Percentiles rank a stretch among this genome's conserved stretches.
phyloP scores from a whole-genome alignment of 2,888 invertebrate species.

The Anticlea derivata region DNA sequence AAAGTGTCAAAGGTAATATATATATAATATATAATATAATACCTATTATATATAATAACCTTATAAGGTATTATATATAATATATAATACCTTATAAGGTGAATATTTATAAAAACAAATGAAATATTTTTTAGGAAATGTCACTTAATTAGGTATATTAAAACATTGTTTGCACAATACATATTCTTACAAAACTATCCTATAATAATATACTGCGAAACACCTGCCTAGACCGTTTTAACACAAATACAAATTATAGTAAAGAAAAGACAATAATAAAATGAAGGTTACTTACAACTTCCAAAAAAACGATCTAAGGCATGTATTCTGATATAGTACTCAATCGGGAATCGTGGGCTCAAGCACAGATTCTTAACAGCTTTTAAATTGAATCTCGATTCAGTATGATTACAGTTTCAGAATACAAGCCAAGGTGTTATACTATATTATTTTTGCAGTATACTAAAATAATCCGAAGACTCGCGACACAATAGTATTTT shows the following conservation, averaged over 20 bases:
- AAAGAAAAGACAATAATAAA: slow-evolving; percentile 1
- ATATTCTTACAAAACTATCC: slow-evolving; percentile 55
- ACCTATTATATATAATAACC: too few relatives aligned
- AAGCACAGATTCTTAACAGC: too few relatives aligned
- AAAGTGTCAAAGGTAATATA: too few relatives aligned
- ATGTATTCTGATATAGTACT: too few relatives aligned
- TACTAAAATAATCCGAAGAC: slow-evolving; percentile 6
- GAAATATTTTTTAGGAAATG: slow-evolving; percentile 45
- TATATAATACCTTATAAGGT: too few relatives aligned
- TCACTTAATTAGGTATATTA: slow-evolving; percentile 48
- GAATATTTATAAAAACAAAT: too few relatives aligned
- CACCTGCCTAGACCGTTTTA: slow-evolving; percentile 17
- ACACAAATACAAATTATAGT: not conserved
- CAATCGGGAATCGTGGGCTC: too few relatives aligned
- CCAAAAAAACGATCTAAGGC: slow-evolving; percentile 16
- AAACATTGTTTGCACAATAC: slow-evolving; percentile 47
- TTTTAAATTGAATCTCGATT: too few relatives aligned
- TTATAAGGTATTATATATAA: too few relatives aligned
- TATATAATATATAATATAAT: too few relatives aligned
- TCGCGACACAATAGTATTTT: slow-evolving; percentile 4
- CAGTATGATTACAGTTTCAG: too few relatives aligned
- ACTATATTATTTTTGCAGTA: not conserved
- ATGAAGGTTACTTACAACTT: not conserved
- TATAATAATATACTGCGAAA: slow-evolving; percentile 43
- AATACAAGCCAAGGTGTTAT: not conserved